A percentile compares a stretch with the other conserved stretches of the same genome.
These are phyloP conservation scores for Vesta saturnalis DNA, from an alignment of 2,888 invertebrate species.

Conservation along the genomic window DNA sequence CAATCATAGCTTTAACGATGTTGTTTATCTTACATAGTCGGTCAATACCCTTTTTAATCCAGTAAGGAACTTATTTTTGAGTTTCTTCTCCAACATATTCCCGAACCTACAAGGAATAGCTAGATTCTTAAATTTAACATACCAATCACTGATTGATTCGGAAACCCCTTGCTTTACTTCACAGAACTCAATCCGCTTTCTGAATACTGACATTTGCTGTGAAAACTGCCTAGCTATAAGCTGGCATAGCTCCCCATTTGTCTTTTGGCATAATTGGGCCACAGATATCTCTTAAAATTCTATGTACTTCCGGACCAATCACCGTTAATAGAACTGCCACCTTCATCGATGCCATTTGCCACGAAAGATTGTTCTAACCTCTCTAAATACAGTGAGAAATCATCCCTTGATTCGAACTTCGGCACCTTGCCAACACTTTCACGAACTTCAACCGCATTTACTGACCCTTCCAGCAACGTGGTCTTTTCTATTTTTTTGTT, in stretches of 20 bases:
- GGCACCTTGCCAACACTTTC: not conserved
- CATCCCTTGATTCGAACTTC: not conserved
- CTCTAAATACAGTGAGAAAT: not conserved
- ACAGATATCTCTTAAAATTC: not conserved
- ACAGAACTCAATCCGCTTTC: not conserved
- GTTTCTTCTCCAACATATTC: not conserved
- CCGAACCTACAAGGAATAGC: no score
- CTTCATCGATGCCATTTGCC: not conserved
- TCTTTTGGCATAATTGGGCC: not conserved
- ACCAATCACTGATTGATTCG: no score
- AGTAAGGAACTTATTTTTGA: not conserved
- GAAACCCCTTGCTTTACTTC: no score
- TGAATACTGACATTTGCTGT: not conserved
- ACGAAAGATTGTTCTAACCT: not conserved
- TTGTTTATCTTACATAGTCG: not conserved
- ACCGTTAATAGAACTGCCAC: not conserved
- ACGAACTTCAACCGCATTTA: not conserved
- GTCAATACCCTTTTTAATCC: not conserved
- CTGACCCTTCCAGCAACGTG: not conserved
- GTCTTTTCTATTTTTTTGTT: no score
- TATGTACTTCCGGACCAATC: not conserved
- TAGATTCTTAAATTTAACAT: no score
- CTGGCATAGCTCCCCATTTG: not conserved
- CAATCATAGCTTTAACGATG: not conserved
- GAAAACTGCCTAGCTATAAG: no score